These are phyloP conservation scores for Prorops nasuta DNA, from an alignment of 1,140 invertebrate genomes.

Conservation along the genomic window DNA sequence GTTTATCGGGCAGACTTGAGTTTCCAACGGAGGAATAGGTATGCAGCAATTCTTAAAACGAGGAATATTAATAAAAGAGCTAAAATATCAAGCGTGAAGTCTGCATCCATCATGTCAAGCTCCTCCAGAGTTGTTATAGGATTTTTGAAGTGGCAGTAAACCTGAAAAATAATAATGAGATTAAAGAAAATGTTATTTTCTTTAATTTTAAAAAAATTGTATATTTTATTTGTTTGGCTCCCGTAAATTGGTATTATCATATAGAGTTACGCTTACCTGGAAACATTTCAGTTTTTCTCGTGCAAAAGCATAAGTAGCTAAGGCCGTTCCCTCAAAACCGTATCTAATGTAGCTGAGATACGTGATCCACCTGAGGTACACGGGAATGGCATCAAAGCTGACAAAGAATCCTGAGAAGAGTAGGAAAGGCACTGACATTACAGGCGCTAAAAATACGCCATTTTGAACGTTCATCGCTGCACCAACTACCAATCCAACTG, in stretches of 20 bases:
- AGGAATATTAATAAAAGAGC: slow-evolving; percentile 87
- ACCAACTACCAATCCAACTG: slow-evolving; percentile 90
- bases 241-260: too few relatives aligned
- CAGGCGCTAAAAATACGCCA: slow-evolving; percentile 93
- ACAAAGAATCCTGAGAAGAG: slow-evolving; percentile 97
- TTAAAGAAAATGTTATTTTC: too few relatives aligned
- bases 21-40: slow-evolving; percentile 90
- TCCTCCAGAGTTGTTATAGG: slow-evolving; percentile 89
- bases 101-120: slow-evolving; percentile 76
- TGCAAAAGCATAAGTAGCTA: slow-evolving; percentile 89
- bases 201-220: slow-evolving; percentile 7
- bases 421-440: slow-evolving; percentile 92
- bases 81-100: slow-evolving; percentile 75
- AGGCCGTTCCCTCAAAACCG: slow-evolving; percentile 89
- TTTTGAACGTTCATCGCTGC: slow-evolving; percentile 93
- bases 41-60: slow-evolving; percentile 81
- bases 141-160: slow-evolving; percentile 87
- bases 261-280: too few relatives aligned
- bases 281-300: slow-evolving; percentile 77
- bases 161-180: slow-evolving; percentile 40
- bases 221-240: too few relatives aligned
- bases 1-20: slow-evolving; percentile 72
- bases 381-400: slow-evolving; percentile 93
- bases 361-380: slow-evolving; percentile 93
- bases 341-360: slow-evolving; percentile 95